Base-by-base conservation (phyloP, 2,888 invertebrate genomes). In the Habroteleia sp. region DNA sequence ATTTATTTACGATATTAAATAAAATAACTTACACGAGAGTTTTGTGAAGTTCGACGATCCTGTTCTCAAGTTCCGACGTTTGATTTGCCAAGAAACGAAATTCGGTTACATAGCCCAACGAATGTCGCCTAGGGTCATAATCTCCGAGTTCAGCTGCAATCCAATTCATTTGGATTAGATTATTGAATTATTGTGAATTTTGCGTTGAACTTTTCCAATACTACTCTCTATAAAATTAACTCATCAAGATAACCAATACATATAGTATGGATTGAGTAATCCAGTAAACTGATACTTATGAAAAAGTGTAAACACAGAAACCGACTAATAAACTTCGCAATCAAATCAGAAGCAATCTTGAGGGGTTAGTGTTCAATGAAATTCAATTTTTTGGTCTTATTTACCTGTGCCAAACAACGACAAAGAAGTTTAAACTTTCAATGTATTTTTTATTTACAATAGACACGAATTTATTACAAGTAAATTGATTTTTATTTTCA, bases 41-140 rank as follows among this genome's bases (percentile, higher is more conserved):
- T 88, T 95, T 94, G 89, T 98, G 98, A 81, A 97, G 91, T 84
- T 96, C 96, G 29, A 94, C 93, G 79, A 98, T 96, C 81, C 95
- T 92, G 58, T 93, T 91, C 90, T 98, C 98, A 82, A 98, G 90
- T 87, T 97, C 97, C 29, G 94, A 93, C 54, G 96, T 96, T 90
- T 98, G 98, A 89, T 96, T 97, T 42, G 97, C 93, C 81, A 97
- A 91, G 87, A 98, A 94, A 76, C 97, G 93, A 89, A 98, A 98
- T 91, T 98, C 98, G 6, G 97, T 96, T 77, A 97, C 95, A 89
- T 98, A 98, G 58, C 97, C 97, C 14, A 93, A 92, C 23, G 94
- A 93, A 88, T 98, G 97, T 63, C 96, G 91, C 80, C 96, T 91
- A 20, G 94, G 93, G 89, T 98, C 97, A 89, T 94, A 97, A 91